phyloP scores from a whole-genome alignment of 2,888 invertebrate species.

The Drosophila kambysellisi region DNA sequence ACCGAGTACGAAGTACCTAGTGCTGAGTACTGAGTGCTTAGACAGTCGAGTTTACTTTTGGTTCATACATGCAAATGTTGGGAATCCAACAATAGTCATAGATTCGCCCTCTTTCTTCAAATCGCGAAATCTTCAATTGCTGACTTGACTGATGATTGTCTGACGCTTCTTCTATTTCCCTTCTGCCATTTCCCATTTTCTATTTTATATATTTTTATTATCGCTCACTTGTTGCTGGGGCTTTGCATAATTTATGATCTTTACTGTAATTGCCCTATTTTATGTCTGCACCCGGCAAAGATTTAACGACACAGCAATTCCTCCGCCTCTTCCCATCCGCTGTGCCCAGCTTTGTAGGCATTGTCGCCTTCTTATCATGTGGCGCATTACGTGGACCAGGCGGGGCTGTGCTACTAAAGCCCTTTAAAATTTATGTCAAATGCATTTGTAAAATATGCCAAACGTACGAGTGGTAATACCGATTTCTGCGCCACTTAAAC shows the following conservation, averaged over 20 bases:
- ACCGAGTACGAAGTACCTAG: slow-evolving; percentile 27
- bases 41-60: slow-evolving; percentile 36
- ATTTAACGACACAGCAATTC: slow-evolving; percentile 50
- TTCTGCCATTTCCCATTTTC: slow-evolving; percentile 11
- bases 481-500: slow-evolving; percentile 74
- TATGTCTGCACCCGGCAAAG: slow-evolving; percentile 63
- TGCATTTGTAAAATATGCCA: slow-evolving; percentile 81
- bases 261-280: slow-evolving; percentile 72
- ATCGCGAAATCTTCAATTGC: slow-evolving; percentile 49
- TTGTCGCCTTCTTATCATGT: slow-evolving; percentile 58
- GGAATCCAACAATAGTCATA: slow-evolving; percentile 22
- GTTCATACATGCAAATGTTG: slow-evolving; percentile 30
- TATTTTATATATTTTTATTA: slow-evolving; percentile 46
- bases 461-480: slow-evolving; percentile 75
- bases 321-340: not conserved
- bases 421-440: slow-evolving; percentile 80
- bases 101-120: slow-evolving; percentile 49
- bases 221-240: slow-evolving; percentile 67
- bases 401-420: slow-evolving; percentile 59
- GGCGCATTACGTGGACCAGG: slow-evolving; percentile 49
- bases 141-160: slow-evolving; percentile 71
- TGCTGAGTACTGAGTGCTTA: slow-evolving; percentile 40
- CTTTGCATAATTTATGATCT: slow-evolving; percentile 76
- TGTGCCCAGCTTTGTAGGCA: slow-evolving; percentile 22
- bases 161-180: slow-evolving; percentile 39